Evolutionary conservation across 2,888 invertebrate genomes (phyloP).

Genomic region (Colostygia pectinataria): DNA sequence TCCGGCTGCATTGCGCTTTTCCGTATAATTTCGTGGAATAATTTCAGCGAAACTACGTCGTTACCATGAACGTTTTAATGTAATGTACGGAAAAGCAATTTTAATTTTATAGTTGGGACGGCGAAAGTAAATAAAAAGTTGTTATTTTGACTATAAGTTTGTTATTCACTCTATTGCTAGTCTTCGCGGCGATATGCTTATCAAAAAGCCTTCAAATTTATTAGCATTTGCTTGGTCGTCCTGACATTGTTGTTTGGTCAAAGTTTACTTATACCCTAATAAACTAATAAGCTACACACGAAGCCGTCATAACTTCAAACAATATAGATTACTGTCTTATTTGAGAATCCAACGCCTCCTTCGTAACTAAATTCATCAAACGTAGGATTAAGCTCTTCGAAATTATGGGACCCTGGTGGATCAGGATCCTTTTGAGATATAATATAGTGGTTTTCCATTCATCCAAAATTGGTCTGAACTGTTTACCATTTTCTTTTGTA

Average conservation of each 20-base stretch:
- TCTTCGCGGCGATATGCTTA: too few species aligned
- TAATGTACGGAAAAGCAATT: conserved; percentile 20
- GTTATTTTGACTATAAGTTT: too few species aligned
- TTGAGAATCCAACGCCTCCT: conserved; percentile 23
- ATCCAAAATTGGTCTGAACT: too few species aligned
- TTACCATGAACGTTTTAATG: conserved; percentile 25
- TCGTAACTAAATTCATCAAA: conserved; percentile 42
- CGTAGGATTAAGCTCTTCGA: conserved; percentile 42
- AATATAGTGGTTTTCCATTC: neutral
- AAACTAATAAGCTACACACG: conserved; percentile 12
- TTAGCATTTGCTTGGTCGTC: too few species aligned
- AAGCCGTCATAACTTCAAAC: conserved; percentile 17
- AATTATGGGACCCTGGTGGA: conserved; percentile 40
- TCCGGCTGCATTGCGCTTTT: conserved; percentile 29
- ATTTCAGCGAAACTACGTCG: conserved; percentile 27
- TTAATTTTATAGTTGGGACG: conserved; percentile 4
- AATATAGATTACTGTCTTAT: conserved; percentile 11
- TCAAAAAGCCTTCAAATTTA: too few species aligned
- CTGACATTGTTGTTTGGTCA: neutral
- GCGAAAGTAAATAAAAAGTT: neutral
- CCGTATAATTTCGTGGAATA: conserved; percentile 25
- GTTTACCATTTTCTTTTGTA: too few species aligned
- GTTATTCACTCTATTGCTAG: too few species aligned
- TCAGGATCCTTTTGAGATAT: conserved; percentile 10
- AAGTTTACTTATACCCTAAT: conserved; percentile 2